Evolutionary conservation across 2,113 vertebrate species (phyloP).

Genomic region (Aix galericulata): DNA sequence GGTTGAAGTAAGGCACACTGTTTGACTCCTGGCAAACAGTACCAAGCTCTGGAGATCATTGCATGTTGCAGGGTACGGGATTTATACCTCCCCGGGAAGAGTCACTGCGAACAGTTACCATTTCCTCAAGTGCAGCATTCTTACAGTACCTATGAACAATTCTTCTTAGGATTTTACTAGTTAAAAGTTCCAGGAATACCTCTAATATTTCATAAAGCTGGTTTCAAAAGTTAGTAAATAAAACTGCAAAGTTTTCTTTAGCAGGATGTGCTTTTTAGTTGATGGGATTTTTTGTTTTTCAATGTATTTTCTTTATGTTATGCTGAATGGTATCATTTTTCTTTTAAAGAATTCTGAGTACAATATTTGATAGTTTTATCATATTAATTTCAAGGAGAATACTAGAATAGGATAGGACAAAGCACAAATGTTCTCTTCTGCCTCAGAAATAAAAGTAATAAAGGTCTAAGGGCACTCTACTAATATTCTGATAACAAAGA

Average conservation of each 20-base stretch:
- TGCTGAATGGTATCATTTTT: background rate
- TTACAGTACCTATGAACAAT: background rate
- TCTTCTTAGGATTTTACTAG: background rate
- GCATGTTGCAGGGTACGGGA: background rate
- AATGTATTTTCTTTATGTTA: background rate
- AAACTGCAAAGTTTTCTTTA: background rate
- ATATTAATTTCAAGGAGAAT: background rate
- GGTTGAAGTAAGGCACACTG: background rate
- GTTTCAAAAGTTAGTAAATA: background rate
- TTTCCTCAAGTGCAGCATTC: background rate
- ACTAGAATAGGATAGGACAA: background rate
- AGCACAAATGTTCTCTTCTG: background rate
- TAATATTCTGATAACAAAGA: constrained; percentile 34
- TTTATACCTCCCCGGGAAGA: background rate
- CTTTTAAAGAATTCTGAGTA: background rate
- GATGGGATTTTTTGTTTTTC: background rate
- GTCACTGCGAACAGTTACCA: background rate
- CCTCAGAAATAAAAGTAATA: constrained; percentile 30
- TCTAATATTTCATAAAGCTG: background rate
- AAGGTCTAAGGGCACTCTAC: background rate
- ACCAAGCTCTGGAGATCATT: background rate
- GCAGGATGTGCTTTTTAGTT: background rate
- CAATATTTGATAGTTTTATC: background rate
- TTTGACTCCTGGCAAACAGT: background rate
- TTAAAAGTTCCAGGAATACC: background rate